Evolutionary conservation across 2,888 invertebrate genomes (phyloP).

Genomic region (Tetranychus piercei): DNA sequence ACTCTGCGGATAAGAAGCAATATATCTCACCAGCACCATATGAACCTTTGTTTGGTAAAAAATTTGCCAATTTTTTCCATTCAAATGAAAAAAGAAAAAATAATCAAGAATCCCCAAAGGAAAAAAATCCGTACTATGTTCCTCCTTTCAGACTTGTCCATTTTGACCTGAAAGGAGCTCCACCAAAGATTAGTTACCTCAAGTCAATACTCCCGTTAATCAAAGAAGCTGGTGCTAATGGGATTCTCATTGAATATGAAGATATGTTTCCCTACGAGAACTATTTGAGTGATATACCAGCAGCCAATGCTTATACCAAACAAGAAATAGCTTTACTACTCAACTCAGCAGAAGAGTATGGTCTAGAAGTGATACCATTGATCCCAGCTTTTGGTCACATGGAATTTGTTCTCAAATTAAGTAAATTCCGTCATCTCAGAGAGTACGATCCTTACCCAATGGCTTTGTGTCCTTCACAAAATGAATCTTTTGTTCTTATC

Average conservation of each 20-base stretch:
- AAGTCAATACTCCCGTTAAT: conserved; percentile 25
- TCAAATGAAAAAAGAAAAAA: background rate
- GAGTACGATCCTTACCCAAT: conserved; percentile 49
- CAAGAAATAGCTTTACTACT: conserved; percentile 31
- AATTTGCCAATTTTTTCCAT: background rate
- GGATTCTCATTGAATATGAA: conserved; percentile 44
- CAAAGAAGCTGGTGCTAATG: conserved; percentile 26
- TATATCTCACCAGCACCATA: background rate
- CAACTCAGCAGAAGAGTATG: conserved; percentile 29
- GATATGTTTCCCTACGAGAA: conserved; percentile 44
- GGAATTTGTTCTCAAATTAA: conserved; percentile 54
- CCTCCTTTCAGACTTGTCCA: conserved; percentile 27
- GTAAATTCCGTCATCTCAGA: conserved; percentile 44
- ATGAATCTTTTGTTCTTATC: conserved; percentile 31
- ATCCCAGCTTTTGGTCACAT: conserved; percentile 40
- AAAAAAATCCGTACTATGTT: conserved; percentile 16
- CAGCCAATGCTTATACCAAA: conserved; percentile 35
- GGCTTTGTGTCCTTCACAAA: conserved; percentile 37
- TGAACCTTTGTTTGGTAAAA: background rate
- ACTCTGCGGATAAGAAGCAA: too few relatives aligned
- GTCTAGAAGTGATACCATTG: conserved; percentile 41
- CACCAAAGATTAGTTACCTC: conserved; percentile 24
- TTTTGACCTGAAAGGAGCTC: conserved; percentile 27
- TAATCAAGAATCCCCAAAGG: background rate
- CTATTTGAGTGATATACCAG: conserved; percentile 33